A percentile compares a stretch with the other conserved stretches of the same genome.
These are phyloP conservation scores for Procavia capensis DNA, from an alignment of 2,113 vertebrate genomes.

Conservation along the genomic window DNA sequence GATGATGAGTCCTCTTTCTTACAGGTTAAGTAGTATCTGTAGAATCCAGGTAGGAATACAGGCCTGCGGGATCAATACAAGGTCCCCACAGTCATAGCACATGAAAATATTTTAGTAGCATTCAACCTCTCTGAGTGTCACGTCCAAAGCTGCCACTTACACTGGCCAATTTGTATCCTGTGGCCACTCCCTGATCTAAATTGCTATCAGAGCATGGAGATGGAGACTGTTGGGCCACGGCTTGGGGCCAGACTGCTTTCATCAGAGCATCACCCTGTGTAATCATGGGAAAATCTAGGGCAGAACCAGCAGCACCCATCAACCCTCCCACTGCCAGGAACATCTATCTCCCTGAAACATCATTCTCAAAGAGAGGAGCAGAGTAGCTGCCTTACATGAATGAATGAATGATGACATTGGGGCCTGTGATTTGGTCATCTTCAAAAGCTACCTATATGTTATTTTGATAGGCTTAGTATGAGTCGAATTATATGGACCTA, in stretches of 20 bases:
- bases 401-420: neutral
- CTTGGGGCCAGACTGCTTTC: neutral
- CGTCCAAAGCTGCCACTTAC: neutral
- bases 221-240: neutral
- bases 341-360: neutral
- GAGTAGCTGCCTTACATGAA: neutral
- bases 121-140: slow-evolving; percentile 7
- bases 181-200: neutral
- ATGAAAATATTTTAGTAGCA: neutral
- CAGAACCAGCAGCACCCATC: neutral
- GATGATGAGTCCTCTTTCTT: neutral
- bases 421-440: neutral
- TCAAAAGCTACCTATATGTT: neutral
- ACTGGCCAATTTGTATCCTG: neutral
- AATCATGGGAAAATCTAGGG: neutral
- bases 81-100: neutral
- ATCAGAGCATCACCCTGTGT: neutral
- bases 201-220: neutral
- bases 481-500: neutral
- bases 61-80: neutral
- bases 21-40: neutral
- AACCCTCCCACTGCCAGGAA: neutral
- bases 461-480: neutral
- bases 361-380: neutral
- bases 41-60: neutral